A percentile compares a stretch with the other conserved stretches of the same genome.
phyloP scores from a whole-genome alignment of 2,797 vertebrate species.

The Acridotheres tristis region DNA sequence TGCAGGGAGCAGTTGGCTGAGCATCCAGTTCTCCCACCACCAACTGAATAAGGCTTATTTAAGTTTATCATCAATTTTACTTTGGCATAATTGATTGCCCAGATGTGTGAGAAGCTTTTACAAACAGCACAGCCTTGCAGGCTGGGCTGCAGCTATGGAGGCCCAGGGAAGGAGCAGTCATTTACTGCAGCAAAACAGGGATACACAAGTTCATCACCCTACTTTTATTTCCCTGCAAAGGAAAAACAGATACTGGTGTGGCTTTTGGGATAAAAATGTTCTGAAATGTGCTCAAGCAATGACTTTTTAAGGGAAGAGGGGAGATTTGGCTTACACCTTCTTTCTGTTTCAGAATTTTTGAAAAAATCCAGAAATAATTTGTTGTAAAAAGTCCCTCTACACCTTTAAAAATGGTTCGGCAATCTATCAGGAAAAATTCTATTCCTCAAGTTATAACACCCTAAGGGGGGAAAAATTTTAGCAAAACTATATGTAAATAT shows the following conservation, averaged over 20 bases:
- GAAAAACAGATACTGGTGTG: background rate
- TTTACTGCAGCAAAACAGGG: background rate
- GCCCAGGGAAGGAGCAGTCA: background rate
- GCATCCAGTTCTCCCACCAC: background rate
- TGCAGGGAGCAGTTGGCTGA: background rate
- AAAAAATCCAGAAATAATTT: conserved; percentile 15
- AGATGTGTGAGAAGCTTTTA: conserved; percentile 16
- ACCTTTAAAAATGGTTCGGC: background rate
- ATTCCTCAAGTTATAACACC: background rate
- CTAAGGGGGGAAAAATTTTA: background rate
- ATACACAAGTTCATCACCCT: background rate
- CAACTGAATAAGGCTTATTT: background rate
- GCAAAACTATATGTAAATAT: background rate
- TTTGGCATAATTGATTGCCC: conserved; percentile 21
- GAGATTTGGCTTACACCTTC: background rate
- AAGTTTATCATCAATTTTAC: background rate
- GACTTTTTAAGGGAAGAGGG: background rate
- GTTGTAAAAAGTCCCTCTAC: background rate
- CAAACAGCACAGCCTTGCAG: background rate
- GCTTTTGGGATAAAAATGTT: background rate
- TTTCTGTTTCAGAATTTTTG: conserved; percentile 4
- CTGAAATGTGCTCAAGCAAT: background rate
- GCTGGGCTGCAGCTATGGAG: background rate
- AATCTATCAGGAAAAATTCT: background rate
- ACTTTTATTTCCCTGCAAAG: background rate